A percentile compares a stretch with the other conserved stretches of the same genome.
These are phyloP conservation scores for Alectura lathami DNA, from an alignment of 2,113 vertebrate genomes.

Conservation along the genomic window DNA sequence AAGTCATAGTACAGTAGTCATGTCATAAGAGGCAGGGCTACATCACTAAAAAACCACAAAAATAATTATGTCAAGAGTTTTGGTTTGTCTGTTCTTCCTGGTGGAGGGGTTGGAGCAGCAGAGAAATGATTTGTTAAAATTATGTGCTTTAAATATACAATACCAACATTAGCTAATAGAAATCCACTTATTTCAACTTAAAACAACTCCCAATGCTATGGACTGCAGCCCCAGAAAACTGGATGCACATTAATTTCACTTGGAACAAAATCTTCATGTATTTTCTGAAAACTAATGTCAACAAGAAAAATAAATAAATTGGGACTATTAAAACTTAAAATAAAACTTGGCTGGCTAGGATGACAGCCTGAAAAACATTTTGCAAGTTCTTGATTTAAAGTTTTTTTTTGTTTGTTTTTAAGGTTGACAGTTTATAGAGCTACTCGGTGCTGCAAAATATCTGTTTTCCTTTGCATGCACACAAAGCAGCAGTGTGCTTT, in stretches of 20 bases:
- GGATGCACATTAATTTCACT: not conserved
- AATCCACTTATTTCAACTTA: not conserved
- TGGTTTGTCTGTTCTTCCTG: not conserved
- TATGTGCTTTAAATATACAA: not conserved
- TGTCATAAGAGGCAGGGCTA: not conserved
- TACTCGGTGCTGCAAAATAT: conserved; percentile 31
- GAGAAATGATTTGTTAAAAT: not conserved
- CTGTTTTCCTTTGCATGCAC: not conserved
- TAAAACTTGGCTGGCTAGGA: not conserved
- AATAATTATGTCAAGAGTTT: not conserved
- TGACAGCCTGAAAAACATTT: not conserved
- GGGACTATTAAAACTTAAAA: not conserved
- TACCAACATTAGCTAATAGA: not conserved
- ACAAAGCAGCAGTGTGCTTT: conserved; percentile 34
- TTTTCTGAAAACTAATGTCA: not conserved
- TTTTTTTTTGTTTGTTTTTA: conserved; percentile 8
- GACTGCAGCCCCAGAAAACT: not conserved
- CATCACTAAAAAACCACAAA: not conserved
- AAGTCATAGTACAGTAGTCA: conserved; percentile 30
- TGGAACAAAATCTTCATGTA: not conserved
- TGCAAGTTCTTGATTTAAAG: not conserved
- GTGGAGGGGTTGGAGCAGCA: not conserved
- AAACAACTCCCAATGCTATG: not conserved
- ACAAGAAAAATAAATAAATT: accelerated
- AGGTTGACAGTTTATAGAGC: not conserved